Evolutionary conservation across 1,140 invertebrate genomes (phyloP), one percentile per base, ranked within the genome.

Genomic region (Trichoplusia ni): DNA sequence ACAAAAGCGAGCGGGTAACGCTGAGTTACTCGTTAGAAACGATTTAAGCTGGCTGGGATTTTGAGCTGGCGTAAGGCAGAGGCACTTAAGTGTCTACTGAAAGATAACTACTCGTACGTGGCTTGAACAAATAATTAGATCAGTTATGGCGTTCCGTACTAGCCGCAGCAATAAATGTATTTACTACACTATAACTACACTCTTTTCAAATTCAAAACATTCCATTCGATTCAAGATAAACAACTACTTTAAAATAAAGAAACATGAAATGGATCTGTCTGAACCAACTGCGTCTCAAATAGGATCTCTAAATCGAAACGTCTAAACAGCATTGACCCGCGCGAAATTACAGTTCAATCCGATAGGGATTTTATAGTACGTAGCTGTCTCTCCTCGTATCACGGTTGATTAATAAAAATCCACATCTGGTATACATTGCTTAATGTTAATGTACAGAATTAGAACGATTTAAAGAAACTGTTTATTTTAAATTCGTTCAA

Each of bases 391-490:
- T 13, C 7, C 9, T 37, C 29, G 58, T 73, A 65, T 68, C 56
- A 68, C 59, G 40, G 33, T 40, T 54, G 66, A 66, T 67, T 66
- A 69, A 70, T 74, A 70, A 74, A 56, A 72, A 68, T 33, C 25
- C 49, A 44, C 71, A 77, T 77, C 74, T 77, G 74, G 65, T 44
- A 35, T 60, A 49, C 47, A 53, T 59, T 64, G 56, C 60, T 16
- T 21, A 11, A 56, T 61, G 67, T 71, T 66, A 69, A 74, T 69
- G 62, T 71, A 70, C 66, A 51, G 59, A 77, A 75, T 72, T 77
- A 72, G 75, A 77, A 64, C 58, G 58, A 56, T 51, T 54, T 31
- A 37, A 60, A 49, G 35, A 18, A 38, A 35, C 29, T 51, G 42
- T 68, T 66, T 67, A 54, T 71, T 66, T 73, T 65, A 37, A 62